Conservation (phyloP, 2,113 vertebrate species). For the Heteronetta atricapilla region DNA sequence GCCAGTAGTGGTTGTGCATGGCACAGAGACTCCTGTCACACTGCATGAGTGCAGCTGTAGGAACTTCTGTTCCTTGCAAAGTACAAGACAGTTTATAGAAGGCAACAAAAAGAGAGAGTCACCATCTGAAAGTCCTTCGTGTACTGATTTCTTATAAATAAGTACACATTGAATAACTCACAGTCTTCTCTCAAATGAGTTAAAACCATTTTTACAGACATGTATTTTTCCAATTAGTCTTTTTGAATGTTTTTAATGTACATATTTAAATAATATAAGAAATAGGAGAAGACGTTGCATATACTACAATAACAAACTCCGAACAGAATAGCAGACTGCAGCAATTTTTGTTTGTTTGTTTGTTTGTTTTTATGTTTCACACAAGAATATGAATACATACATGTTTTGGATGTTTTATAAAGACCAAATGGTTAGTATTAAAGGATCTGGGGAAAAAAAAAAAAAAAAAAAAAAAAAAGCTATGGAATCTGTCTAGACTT, state of each 20-base stretch:
- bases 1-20: background rate
- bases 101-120: background rate
- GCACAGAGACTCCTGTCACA: background rate
- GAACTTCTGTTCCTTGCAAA: background rate
- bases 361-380: background rate
- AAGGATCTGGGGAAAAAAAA: background rate
- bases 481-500: background rate
- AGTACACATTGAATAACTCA: background rate
- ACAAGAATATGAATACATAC: background rate
- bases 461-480: background rate
- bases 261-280: constrained; percentile 4
- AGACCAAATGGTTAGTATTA: constrained; percentile 2
- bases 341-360: background rate
- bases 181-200: background rate
- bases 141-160: background rate
- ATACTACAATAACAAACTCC: background rate
- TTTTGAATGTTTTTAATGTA: background rate
- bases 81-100: background rate
- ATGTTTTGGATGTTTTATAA: background rate
- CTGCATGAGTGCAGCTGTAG: background rate
- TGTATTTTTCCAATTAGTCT: constrained; percentile 3
- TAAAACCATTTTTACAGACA: background rate
- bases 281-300: background rate
- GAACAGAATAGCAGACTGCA: background rate
- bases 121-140: background rate